These are phyloP conservation scores for Piaya cayana DNA, from an alignment of 2,113 vertebrate genomes.

Conservation along the genomic window DNA sequence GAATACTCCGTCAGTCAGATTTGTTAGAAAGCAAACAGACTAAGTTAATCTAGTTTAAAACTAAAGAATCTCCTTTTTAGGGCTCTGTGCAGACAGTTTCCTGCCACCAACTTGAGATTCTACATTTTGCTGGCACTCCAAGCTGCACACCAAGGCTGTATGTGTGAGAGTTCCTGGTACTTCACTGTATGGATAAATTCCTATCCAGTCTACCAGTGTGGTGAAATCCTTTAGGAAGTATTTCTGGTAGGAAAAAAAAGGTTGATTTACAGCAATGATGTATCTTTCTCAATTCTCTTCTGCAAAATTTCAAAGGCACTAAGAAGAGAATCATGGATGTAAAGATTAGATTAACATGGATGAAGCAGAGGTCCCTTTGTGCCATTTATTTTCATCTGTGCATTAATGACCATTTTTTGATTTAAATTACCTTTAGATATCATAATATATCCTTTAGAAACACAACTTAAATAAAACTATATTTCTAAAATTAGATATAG, in stretches of 20 bases:
- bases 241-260: background rate
- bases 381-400: background rate
- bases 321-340: background rate
- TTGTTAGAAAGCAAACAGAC: background rate
- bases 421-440: background rate
- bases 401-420: background rate
- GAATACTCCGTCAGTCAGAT: background rate
- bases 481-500: background rate
- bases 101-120: background rate
- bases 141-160: background rate
- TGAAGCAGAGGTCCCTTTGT: background rate
- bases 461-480: background rate
- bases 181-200: background rate
- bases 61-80: background rate
- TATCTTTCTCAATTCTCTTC: background rate
- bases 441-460: background rate
- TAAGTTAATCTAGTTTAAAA: background rate
- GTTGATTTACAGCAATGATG: background rate
- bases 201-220: conserved; percentile 18
- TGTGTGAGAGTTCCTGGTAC: conserved; percentile 2
- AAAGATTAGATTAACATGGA: background rate
- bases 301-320: background rate
- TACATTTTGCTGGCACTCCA: conserved; percentile 41
- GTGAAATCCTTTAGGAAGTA: background rate
- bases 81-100: background rate